A percentile compares a stretch with the other conserved stretches of the same genome.
Evolutionary conservation across 2,797 vertebrate genomes (phyloP).

Genomic region (Poliocrania exsul): DNA sequence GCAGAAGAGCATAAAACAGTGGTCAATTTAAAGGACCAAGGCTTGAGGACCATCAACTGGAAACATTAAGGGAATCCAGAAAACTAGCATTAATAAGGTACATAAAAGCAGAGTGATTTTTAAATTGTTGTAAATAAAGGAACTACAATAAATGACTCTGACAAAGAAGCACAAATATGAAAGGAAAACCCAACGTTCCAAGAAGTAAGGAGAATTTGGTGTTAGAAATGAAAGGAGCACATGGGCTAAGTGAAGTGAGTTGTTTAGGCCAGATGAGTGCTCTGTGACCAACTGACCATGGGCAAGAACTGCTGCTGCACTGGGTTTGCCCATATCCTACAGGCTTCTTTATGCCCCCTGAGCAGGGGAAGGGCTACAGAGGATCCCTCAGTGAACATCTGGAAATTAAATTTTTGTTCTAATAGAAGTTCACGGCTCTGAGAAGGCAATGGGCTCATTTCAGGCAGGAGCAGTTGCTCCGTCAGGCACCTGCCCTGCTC

Average conservation of each 20-base stretch:
- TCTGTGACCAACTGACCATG: fast-evolving
- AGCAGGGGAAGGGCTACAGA: neutral
- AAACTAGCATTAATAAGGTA: neutral
- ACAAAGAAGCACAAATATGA: neutral
- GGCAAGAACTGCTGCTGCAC: too few species aligned
- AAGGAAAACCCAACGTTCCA: neutral
- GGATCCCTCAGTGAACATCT: neutral
- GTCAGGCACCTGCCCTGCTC: conserved; percentile 38
- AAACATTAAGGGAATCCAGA: neutral
- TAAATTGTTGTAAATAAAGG: neutral
- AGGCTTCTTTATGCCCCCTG: conserved; percentile 13
- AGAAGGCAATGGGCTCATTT: conserved; percentile 1
- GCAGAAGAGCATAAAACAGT: conserved; percentile 16
- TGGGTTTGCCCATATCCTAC: neutral
- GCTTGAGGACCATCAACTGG: neutral
- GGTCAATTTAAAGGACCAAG: conserved; percentile 8
- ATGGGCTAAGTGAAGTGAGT: neutral
- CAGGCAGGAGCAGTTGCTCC: conserved; percentile 13
- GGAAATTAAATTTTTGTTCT: conserved; percentile 56
- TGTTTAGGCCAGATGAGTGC: neutral
- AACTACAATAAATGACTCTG: neutral
- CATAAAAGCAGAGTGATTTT: neutral
- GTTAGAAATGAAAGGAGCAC: neutral
- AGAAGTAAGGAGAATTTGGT: neutral
- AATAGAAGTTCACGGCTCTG: conserved; percentile 8